Base-by-base conservation (phyloP, 1,140 invertebrate species). In the Drosophila kanapiae region DNA sequence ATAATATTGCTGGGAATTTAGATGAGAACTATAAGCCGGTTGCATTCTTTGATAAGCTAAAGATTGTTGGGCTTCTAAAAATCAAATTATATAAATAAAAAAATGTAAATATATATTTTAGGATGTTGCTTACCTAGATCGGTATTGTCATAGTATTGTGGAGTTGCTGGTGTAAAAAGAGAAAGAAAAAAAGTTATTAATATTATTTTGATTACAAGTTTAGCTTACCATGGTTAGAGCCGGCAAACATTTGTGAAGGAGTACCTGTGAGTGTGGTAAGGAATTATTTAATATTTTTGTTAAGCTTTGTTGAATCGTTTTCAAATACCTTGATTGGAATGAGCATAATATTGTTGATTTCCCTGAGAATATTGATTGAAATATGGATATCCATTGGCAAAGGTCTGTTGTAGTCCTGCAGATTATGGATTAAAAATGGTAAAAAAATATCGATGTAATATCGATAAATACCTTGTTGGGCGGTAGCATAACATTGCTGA, bases 401-500 rank as follows among this genome's bases (percentile, higher is more conserved):
- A 37, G 0, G 35, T 16, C 11, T 72, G 51, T 9, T 59, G 69
- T 6, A 42, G 10, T 37, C 62, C 67, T 70, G 10, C 1, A 33
- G 9, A 31, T 29, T n/a, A 3, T 31, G 10, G 1, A 0, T 29
- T 13, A 35, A 18, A 18, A 11, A 31, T 16, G n/a, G 10, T 51
- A 0, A 18, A 18, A 13, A 18, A 18, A 13, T 3, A 18, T 35
- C 13, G 11, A 3, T 14, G 4, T 14, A 27, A 23, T 6, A 45
- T 45, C 0, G 43, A 6, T 6, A 23, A 51, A 47, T 49, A 48
- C 69, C 56, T 60, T 72, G 45, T 13, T 72, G 67, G 1, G 35
- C 53, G 3, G 68, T 37, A n/a, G 53, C 31, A 27, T 51, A 69
- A 14, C 37, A 77, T n/a, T 77, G 48, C 13, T 69, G 62, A 40